These are phyloP conservation scores for Cheirogaleus medius DNA, from an alignment of 2,113 vertebrate species.

Conservation along the genomic window DNA sequence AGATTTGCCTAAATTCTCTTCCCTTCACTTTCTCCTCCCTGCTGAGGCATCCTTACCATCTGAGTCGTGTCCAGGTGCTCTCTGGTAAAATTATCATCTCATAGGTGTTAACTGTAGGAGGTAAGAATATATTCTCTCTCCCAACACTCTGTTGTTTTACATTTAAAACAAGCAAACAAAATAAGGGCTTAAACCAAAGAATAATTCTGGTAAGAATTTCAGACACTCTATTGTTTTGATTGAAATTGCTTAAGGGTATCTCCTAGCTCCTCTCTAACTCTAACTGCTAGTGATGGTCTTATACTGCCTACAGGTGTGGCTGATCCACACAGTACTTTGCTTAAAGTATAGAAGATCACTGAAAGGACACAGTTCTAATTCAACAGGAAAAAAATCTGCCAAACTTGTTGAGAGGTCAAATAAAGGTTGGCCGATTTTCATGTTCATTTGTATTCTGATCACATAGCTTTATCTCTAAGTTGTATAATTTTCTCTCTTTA, in stretches of 20 bases:
- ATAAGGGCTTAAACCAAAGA: neutral
- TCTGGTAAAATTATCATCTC: neutral
- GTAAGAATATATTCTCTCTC: neutral
- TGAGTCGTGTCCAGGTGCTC: neutral
- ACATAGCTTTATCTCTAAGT: conserved; percentile 24
- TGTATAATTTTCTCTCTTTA: conserved; percentile 44
- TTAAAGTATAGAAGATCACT: neutral
- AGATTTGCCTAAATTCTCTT: neutral
- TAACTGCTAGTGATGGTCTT: neutral
- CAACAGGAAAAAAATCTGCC: neutral
- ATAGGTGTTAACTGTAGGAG: neutral
- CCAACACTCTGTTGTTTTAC: neutral
- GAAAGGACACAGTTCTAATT: neutral
- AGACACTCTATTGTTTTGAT: neutral
- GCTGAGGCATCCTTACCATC: neutral
- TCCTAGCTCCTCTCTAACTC: neutral
- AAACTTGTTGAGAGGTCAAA: neutral
- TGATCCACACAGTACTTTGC: neutral
- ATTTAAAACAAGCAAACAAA: neutral
- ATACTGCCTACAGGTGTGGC: neutral
- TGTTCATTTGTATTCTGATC: conserved; percentile 49
- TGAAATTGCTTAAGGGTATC: neutral
- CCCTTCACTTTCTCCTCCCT: neutral
- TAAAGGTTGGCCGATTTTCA: neutral
- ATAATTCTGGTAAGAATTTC: neutral